These are phyloP conservation scores for Entomobrya proxima DNA, from an alignment of 2,888 invertebrate genomes.

Conservation along the genomic window DNA sequence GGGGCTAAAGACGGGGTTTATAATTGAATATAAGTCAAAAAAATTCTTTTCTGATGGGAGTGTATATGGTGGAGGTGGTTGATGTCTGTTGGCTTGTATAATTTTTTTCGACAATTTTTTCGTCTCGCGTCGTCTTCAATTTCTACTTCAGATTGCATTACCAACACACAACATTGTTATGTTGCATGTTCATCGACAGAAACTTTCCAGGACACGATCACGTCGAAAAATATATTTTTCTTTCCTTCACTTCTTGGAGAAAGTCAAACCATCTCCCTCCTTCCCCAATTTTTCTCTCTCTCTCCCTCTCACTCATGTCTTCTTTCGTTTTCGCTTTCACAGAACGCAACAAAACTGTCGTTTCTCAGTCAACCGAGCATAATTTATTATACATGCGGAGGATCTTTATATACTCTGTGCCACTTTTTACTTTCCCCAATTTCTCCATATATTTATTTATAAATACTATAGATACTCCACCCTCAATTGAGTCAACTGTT, in stretches of 20 bases:
- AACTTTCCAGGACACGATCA: constrained; percentile 45
- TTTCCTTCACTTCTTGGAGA: background rate
- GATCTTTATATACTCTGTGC: constrained; percentile 17
- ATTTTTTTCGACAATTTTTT: background rate
- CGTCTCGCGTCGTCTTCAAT: background rate
- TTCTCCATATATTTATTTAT: background rate
- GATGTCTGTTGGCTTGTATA: background rate
- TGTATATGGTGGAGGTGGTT: background rate
- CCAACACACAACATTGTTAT: background rate
- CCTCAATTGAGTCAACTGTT: constrained; percentile 37
- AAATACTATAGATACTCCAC: constrained; percentile 13
- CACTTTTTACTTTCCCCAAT: background rate
- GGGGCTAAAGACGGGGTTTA: background rate
- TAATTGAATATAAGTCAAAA: constrained; percentile 17
- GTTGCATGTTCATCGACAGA: constrained; percentile 44
- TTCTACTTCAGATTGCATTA: background rate
- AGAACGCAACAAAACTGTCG: constrained; percentile 58
- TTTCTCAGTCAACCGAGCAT: constrained; percentile 61
- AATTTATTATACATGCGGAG: constrained; percentile 61
- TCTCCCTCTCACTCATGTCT: background rate
- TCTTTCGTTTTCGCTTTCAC: background rate
- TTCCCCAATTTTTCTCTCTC: background rate
- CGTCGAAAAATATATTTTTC: constrained; percentile 45
- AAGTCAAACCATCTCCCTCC: constrained; percentile 37
- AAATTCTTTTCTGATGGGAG: background rate